phyloP scores from a whole-genome alignment of 1,140 invertebrate genomes.

The Arctopsyche grandis region DNA sequence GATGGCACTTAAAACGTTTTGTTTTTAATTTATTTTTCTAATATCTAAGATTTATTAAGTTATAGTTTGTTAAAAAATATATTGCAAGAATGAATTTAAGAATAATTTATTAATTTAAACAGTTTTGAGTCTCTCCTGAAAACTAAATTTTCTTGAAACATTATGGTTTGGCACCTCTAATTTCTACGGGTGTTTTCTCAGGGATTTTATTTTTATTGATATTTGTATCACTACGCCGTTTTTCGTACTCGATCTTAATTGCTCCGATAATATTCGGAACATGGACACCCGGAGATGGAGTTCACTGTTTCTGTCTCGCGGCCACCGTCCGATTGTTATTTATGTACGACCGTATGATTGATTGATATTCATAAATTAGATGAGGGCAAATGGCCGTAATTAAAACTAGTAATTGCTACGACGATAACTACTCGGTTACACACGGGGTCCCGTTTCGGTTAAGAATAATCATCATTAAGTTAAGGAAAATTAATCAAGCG shows the following conservation, averaged over 20 bases:
- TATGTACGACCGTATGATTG: constrained; percentile 41
- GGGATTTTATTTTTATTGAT: no score
- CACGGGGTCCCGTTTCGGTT: constrained; percentile 26
- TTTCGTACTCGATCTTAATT: neutral
- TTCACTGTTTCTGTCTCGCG: neutral
- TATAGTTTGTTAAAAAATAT: no score
- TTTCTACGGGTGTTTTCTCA: no score
- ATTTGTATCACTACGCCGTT: neutral
- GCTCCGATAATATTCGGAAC: no score
- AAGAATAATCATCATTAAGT: constrained; percentile 33
- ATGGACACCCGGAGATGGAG: neutral
- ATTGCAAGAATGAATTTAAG: no score
- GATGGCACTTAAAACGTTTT: no score
- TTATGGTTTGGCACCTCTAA: no score
- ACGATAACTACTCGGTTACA: constrained; percentile 45
- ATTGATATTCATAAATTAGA: constrained; percentile 45
- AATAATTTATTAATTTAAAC: no score
- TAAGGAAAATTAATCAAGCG: constrained; percentile 39
- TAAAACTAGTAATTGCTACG: constrained; percentile 47
- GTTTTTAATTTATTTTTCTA: no score
- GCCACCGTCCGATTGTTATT: constrained; percentile 36
- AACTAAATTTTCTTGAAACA: no score
- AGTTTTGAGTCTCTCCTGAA: no score
- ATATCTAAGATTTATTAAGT: no score
- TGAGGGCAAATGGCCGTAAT: constrained; percentile 44